These are phyloP conservation scores for Xylophagus ater DNA, from an alignment of 2,888 invertebrate species.

Conservation along the genomic window DNA sequence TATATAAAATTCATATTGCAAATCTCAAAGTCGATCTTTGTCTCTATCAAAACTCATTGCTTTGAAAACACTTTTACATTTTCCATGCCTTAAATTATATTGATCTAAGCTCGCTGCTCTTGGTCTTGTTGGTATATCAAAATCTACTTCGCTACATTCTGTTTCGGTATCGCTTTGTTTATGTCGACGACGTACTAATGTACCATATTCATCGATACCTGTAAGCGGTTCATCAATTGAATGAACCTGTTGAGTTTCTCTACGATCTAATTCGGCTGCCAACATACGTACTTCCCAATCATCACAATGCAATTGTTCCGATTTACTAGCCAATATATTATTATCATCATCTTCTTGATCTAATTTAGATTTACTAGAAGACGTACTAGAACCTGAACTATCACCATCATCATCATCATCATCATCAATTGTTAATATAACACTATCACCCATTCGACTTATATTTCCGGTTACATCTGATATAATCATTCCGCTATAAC, in stretches of 20 bases:
- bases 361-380: slow-evolving; percentile 29
- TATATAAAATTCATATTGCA: no score
- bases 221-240: slow-evolving; percentile 1
- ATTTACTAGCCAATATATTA: no score
- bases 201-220: slow-evolving; percentile 12
- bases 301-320: slow-evolving; percentile 35
- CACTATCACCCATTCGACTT: slow-evolving; percentile 36
- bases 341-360: slow-evolving; percentile 21
- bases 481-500: slow-evolving; percentile 31
- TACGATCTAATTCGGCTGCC: slow-evolving; percentile 57
- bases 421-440: slow-evolving; percentile 33
- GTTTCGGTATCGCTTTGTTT: slow-evolving; percentile 37
- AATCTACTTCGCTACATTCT: slow-evolving; percentile 33
- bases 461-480: slow-evolving; percentile 39
- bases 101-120: slow-evolving; percentile 37
- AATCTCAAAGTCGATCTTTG: slow-evolving; percentile 39
- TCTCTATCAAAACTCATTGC: slow-evolving; percentile 39
- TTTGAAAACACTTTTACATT: slow-evolving; percentile 30
- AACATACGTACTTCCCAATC: slow-evolving; percentile 74
- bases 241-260: slow-evolving; percentile 37
- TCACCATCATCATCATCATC: no score
- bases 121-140: slow-evolving; percentile 26
- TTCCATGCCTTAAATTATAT: slow-evolving; percentile 32
- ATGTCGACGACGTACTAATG: slow-evolving; percentile 26
- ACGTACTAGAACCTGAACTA: slow-evolving; percentile 32